phyloP scores from a whole-genome alignment of 2,888 invertebrate species.

The Malthinus flaveolus region DNA sequence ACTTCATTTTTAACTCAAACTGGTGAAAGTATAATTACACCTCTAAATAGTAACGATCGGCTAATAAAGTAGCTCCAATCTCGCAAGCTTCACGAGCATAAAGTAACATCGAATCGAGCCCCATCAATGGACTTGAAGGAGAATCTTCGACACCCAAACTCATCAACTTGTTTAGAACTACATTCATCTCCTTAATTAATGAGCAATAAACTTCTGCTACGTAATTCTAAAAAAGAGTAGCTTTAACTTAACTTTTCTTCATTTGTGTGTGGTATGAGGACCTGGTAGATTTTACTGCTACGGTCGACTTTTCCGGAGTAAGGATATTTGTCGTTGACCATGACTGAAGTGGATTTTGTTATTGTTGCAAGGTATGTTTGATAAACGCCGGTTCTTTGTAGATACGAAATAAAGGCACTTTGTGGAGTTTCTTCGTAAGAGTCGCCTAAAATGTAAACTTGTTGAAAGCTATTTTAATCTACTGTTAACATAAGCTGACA shows the following conservation, averaged over 20 bases:
- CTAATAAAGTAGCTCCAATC: conserved; percentile 40
- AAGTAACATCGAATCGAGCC: conserved; percentile 35
- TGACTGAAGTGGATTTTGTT: conserved; percentile 38
- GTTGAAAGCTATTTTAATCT: not conserved
- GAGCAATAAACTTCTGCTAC: conserved; percentile 37
- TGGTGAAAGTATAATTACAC: conserved; percentile 23
- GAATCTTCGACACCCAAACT: conserved; percentile 21
- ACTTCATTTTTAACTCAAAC: not conserved
- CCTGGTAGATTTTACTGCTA: conserved; percentile 34
- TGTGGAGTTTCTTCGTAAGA: not conserved
- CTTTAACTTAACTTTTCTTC: not conserved
- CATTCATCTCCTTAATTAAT: conserved; percentile 45
- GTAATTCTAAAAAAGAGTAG: conserved; percentile 11
- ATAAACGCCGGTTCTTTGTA: conserved; percentile 36
- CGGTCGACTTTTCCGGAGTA: conserved; percentile 26
- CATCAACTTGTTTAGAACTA: conserved; percentile 40
- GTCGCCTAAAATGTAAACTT: not conserved
- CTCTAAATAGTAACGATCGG: conserved; percentile 47
- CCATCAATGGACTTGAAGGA: conserved; percentile 5
- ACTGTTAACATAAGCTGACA: conserved; percentile 26
- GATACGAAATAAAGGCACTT: conserved; percentile 29
- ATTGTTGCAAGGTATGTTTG: conserved; percentile 44
- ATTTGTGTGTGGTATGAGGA: conserved; percentile 3
- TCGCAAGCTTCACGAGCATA: conserved; percentile 51
- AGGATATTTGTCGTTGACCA: conserved; percentile 39